Evolutionary conservation across 2,113 vertebrate species (phyloP), one percentile per base, ranked within the genome.

Genomic region (Notothenia rossii): DNA sequence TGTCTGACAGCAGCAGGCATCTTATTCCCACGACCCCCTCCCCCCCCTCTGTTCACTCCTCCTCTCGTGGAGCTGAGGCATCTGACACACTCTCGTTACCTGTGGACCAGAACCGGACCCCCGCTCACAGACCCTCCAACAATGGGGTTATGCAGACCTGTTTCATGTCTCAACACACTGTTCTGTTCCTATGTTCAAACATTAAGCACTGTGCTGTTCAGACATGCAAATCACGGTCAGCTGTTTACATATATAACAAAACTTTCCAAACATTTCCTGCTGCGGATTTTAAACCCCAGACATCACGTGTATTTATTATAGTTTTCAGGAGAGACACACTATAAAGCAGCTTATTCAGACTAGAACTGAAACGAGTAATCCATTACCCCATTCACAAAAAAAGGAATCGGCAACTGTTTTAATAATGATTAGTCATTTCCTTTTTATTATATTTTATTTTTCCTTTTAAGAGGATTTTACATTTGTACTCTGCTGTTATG

Each of bases 51-150:
- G n/a, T 5, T 33, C 56, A 0, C 20, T 2, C 72, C n/a, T 8
- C 36, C 22, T 22, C 67, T 48, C 86, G 67, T 1, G 4, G 54
- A 74, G 62, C 71, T 72, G 86, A 79, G 80, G 33, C 9, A 87
- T 85, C 45, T 81, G 71, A 79, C 84, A 61, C 1, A 46, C 81
- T 4, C 14, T 25, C 45, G 10, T 25, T 61, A 88, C 63, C 86
- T 67, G 63, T 45, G 68, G 11, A 13, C 55, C 54, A 55, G 10
- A 0, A 4, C 58, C 18, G 48, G 59, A 46, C 40, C 58, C 13
- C 62, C 15, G 15, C 15, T 10, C 3, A n/a, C 45, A 10, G 3
- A 8, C 29, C 43, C 13, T 29, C 29, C 7, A 40, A 7, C 36
- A 62, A 20, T 36, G 14, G 5, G 40, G 14, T 15, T 43, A 10